Evolutionary conservation across 2,113 vertebrate species (phyloP).

Genomic region (Otus sunia): DNA sequence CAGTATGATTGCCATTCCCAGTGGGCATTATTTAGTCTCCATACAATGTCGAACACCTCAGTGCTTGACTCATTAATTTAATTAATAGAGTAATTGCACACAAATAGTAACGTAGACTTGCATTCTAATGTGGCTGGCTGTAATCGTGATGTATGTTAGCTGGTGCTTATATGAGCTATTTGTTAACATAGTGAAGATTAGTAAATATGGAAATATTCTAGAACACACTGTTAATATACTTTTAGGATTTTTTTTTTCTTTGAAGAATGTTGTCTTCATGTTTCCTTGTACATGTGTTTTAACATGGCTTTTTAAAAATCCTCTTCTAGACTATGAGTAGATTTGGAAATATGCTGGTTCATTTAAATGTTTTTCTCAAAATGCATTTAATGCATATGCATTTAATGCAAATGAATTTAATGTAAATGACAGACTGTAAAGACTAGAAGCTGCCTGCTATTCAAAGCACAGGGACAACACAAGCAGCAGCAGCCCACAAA

Average conservation of each 20-base stretch:
- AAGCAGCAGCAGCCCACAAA: slow-evolving; percentile 37
- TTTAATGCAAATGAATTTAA: slow-evolving; percentile 15
- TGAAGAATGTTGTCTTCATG: not conserved
- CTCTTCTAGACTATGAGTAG: not conserved
- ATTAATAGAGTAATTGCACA: slow-evolving; percentile 36
- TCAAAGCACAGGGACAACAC: slow-evolving; percentile 27
- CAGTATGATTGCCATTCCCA: not conserved
- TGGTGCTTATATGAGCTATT: not conserved
- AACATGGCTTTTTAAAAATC: not conserved
- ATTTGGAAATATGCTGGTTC: not conserved
- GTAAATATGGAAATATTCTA: not conserved
- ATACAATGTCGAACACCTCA: not conserved
- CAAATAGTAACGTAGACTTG: not conserved
- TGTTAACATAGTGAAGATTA: not conserved
- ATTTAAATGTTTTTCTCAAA: not conserved
- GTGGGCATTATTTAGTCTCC: slow-evolving; percentile 11
- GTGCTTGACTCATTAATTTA: slow-evolving; percentile 33
- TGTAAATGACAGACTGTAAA: slow-evolving; percentile 29
- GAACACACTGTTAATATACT: not conserved
- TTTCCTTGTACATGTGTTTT: not conserved
- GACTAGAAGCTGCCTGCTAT: not conserved
- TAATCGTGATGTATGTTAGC: not conserved
- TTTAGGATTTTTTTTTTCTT: not conserved
- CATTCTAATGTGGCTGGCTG: not conserved
- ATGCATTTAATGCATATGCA: not conserved